Evolutionary conservation across 2,888 invertebrate species (phyloP), one percentile per base, ranked within the genome.

Genomic region (Drosophila maculinotata): DNA sequence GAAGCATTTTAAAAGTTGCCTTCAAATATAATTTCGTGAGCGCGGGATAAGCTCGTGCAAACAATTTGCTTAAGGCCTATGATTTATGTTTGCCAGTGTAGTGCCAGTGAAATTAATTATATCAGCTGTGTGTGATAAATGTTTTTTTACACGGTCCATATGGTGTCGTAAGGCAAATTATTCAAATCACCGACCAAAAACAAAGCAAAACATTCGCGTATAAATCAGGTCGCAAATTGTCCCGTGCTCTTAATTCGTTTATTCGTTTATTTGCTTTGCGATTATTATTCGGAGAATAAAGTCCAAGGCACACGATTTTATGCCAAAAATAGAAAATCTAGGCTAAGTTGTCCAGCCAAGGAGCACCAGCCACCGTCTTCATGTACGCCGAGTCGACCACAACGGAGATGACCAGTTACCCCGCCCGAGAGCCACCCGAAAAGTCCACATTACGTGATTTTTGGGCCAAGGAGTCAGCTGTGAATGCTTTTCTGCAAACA

Each of bases 381-480:
- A 83, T 83, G 86, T 88, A 87, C 76, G 88, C 86, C 63, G 82
- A 82, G 56, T 82, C 88, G 47, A 86, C 76, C 63, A 83, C 86
- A 48, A 86, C 88, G 52, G 88, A 83, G 83, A 89, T 88, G 90
- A 87, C 87, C 69, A 80, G 79, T 45, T 82, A 78, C 48, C 85
- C 87, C 14, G 23, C 60, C 28, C 64, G 81, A 5, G 83, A 85
- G 41, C 70, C 79, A 2, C 70, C 87, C 23, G 86, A 87, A 53
- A 87, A 82, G 52, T 39, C 77, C 54, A 76, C 83, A 4, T 76
- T 89, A 54, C 90, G 90, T 59, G 89, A 90, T 78, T 88, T 86
- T 48, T 90, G 90, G 90, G 89, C 90, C 48, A 90, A 90, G 69
- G 90, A 90, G 39, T 83, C 90, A 35, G 90, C 89, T 17, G 75